Percentiles rank a stretch among this genome's conserved stretches.
Evolutionary conservation across 1,140 invertebrate genomes (phyloP).

Genomic region (Trissolcus basalis): DNA sequence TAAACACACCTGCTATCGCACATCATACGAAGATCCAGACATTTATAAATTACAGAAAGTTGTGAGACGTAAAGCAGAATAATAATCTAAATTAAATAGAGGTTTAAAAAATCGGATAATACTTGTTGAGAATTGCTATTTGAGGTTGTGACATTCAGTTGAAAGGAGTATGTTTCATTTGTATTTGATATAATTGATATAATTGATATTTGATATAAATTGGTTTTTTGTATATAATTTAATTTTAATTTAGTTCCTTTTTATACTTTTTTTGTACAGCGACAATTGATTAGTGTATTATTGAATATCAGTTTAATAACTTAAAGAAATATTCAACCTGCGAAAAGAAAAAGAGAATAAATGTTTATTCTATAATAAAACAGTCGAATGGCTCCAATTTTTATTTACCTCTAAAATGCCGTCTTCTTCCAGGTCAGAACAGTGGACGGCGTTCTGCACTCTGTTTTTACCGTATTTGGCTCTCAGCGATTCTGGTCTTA

Average conservation of each 20-base stretch:
- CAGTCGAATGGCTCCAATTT: not conserved
- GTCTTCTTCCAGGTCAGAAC: constrained; percentile 94
- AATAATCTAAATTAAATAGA: too few relatives aligned
- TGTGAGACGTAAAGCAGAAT: too few relatives aligned
- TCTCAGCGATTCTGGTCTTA: constrained; percentile 88
- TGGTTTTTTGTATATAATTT: too few relatives aligned
- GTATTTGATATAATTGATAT: too few relatives aligned
- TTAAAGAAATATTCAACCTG: constrained; percentile 87
- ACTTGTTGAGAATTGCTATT: too few relatives aligned
- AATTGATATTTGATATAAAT: too few relatives aligned
- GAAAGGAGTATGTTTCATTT: too few relatives aligned
- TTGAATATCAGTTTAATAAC: constrained; percentile 73
- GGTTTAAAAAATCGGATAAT: too few relatives aligned
- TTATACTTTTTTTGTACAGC: constrained; percentile 1
- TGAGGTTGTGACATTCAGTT: too few relatives aligned
- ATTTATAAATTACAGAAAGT: not conserved
- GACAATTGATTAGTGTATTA: not conserved
- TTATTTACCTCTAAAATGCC: constrained; percentile 83
- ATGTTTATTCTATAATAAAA: not conserved
- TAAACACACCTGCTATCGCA: not conserved
- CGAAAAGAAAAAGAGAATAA: constrained; percentile 18
- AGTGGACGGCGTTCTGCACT: constrained; percentile 93
- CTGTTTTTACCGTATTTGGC: constrained; percentile 89
- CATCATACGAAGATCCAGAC: not conserved
- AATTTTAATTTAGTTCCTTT: not conserved